Conservation (phyloP, 35 echinoderm and acorn worm species). For the Lytechinus variegatus region DNA sequence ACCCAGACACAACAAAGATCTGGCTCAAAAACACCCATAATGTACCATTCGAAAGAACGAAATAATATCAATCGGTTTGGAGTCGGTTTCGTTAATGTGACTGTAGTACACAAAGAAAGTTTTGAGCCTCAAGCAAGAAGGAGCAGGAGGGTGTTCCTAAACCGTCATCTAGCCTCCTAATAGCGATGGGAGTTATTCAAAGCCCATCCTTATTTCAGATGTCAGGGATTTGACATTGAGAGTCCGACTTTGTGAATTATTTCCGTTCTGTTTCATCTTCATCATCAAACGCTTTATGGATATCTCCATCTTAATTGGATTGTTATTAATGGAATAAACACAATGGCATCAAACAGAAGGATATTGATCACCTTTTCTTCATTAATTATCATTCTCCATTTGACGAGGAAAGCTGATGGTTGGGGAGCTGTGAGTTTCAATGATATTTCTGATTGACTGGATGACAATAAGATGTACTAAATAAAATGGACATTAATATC, state of each 20-base stretch:
- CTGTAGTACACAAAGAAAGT: too few relatives aligned
- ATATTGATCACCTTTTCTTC: neutral
- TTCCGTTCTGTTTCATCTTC: neutral
- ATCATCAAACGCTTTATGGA: neutral
- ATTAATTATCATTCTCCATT: neutral
- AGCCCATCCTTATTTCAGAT: neutral
- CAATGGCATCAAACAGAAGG: neutral
- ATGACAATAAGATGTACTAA: neutral
- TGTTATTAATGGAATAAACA: neutral
- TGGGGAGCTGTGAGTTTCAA: conserved; percentile 6
- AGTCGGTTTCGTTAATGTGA: too few relatives aligned
- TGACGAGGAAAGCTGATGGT: neutral
- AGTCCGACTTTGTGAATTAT: neutral
- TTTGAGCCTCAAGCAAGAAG: too few relatives aligned
- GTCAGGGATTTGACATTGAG: neutral
- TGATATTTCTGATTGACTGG: neutral
- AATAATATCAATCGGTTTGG: too few relatives aligned
- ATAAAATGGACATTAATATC: too few relatives aligned
- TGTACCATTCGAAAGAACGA: too few relatives aligned
- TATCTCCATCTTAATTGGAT: neutral
- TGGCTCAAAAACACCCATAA: neutral
- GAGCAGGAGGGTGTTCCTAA: neutral
- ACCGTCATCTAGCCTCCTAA: neutral
- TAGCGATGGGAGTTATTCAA: neutral
- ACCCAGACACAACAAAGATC: neutral